phyloP scores from a whole-genome alignment of 1,140 invertebrate genomes.

The Drosophila nikananu region DNA sequence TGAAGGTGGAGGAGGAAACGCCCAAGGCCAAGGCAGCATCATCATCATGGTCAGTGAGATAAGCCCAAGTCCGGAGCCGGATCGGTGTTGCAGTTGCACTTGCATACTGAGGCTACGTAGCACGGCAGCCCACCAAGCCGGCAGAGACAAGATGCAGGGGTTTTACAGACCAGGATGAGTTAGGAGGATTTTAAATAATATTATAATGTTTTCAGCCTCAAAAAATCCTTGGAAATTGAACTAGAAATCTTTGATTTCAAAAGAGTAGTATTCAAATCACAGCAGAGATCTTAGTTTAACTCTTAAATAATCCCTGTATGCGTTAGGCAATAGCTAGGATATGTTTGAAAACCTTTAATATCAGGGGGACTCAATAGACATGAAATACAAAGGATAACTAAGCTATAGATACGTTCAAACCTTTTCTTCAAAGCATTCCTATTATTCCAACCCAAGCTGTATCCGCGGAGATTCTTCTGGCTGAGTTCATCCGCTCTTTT shows the following conservation, averaged over 20 bases:
- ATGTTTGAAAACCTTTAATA: background rate
- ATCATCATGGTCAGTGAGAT: conserved; percentile 51
- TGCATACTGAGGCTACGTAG: conserved; percentile 57
- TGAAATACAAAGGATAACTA: background rate
- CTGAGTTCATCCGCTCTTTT: conserved; percentile 16
- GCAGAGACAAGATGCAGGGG: background rate
- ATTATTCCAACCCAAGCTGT: background rate
- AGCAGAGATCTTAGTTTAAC: background rate
- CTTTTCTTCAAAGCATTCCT: background rate
- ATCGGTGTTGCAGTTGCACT: conserved; percentile 38
- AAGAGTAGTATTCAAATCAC: background rate
- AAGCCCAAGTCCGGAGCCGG: conserved; percentile 33
- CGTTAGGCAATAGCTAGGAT: background rate
- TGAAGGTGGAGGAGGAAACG: conserved; percentile 27
- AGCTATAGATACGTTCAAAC: background rate
- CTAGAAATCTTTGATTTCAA: background rate
- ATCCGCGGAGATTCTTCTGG: conserved; percentile 29
- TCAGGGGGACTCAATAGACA: background rate
- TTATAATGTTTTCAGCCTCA: too few species aligned
- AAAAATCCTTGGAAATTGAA: too few species aligned
- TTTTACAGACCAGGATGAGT: background rate
- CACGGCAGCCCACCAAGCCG: conserved; percentile 59
- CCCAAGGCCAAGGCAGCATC: conserved; percentile 76
- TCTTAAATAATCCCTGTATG: background rate
- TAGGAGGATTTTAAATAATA: background rate